A percentile compares a stretch with the other conserved stretches of the same genome.
phyloP scores from a whole-genome alignment of 2,888 invertebrate genomes.

The Pandemis cinnamomeana region DNA sequence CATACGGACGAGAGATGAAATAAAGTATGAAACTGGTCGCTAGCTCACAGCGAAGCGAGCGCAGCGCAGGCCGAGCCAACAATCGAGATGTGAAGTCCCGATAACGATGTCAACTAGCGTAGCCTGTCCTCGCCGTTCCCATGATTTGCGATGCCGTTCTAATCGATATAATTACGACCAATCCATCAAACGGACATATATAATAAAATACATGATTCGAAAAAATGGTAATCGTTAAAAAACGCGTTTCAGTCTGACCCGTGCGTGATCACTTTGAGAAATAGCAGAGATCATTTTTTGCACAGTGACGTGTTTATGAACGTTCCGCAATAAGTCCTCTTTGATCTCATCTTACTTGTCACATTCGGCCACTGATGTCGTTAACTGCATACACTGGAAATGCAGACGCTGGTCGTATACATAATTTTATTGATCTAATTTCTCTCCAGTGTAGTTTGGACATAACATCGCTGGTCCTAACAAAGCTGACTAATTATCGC shows the following conservation, averaged over 20 bases:
- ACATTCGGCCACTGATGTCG: slow-evolving; percentile 55
- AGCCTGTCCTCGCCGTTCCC: slow-evolving; percentile 78
- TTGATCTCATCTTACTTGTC: slow-evolving; percentile 77
- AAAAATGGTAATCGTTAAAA: slow-evolving; percentile 67
- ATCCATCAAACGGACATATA: slow-evolving; percentile 79
- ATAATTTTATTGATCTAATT: slow-evolving; percentile 68
- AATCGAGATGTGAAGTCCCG: slow-evolving; percentile 77
- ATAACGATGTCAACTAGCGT: slow-evolving; percentile 79
- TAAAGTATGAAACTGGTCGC: slow-evolving; percentile 73
- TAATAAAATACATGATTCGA: slow-evolving; percentile 64
- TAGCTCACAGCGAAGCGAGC: slow-evolving; percentile 49
- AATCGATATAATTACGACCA: slow-evolving; percentile 81
- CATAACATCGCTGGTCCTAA: slow-evolving; percentile 77
- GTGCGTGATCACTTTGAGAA: slow-evolving; percentile 69
- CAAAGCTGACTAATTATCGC: slow-evolving; percentile 84
- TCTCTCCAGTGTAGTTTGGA: slow-evolving; percentile 59
- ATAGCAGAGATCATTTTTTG: slow-evolving; percentile 80
- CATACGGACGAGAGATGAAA: slow-evolving; percentile 73
- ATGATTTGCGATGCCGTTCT: slow-evolving; percentile 82
- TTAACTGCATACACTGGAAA: slow-evolving; percentile 54
- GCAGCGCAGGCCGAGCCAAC: slow-evolving; percentile 61
- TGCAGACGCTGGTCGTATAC: slow-evolving; percentile 56
- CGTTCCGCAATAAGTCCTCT: slow-evolving; percentile 71
- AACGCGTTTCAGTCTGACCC: slow-evolving; percentile 56
- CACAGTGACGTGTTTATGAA: slow-evolving; percentile 78